Conservation (phyloP, 2,113 vertebrate species). For the Caranx melampygus region DNA sequence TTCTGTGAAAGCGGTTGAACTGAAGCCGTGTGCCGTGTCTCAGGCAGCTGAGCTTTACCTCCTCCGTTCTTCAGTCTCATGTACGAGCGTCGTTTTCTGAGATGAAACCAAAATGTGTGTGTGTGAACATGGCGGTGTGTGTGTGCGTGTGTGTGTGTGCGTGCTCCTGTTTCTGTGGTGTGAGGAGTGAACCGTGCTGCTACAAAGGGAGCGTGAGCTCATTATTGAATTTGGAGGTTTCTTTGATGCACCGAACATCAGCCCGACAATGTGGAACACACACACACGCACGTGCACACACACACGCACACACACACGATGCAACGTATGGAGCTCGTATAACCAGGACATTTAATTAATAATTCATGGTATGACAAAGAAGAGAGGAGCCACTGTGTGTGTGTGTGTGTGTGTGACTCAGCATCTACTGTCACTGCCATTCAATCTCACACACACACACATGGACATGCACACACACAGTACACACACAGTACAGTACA, state of each 20-base stretch:
- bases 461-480: no score
- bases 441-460: conserved; percentile 2
- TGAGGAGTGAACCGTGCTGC: not conserved
- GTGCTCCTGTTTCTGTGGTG: not conserved
- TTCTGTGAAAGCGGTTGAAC: no score
- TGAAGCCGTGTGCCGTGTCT: no score
- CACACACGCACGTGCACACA: conserved; percentile 1
- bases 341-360: conserved; percentile 72
- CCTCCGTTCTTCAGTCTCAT: not conserved
- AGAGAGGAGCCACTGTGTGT: conserved; percentile 13
- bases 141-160: not conserved
- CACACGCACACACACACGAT: conserved; percentile 25
- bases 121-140: conserved; percentile 2
- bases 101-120: not conserved
- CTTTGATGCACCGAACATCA: conserved; percentile 50
- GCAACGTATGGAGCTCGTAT: conserved; percentile 50
- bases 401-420: conserved; percentile 49
- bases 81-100: not conserved
- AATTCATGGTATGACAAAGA: conserved; percentile 53
- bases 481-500: no score
- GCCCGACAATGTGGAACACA: conserved; percentile 46
- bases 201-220: conserved; percentile 27
- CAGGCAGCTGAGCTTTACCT: no score
- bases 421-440: conserved; percentile 6
- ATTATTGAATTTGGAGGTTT: conserved; percentile 39